Conservation (phyloP, 2,797 vertebrate species). For the Hirundo rustica region DNA sequence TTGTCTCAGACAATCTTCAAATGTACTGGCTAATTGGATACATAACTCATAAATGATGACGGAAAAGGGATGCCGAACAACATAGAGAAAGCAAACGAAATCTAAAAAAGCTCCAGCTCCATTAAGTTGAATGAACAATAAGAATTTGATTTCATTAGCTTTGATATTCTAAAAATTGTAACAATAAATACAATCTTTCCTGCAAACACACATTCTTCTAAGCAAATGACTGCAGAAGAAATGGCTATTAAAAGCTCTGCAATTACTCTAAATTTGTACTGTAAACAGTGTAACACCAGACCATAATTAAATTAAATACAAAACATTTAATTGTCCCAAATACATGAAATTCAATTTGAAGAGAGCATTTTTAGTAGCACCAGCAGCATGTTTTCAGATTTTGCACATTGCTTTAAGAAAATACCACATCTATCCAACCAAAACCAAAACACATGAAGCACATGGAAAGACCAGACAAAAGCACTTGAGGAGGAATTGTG, state of each 20-base stretch:
- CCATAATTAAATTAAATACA: slow-evolving; percentile 12
- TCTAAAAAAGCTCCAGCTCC: neutral
- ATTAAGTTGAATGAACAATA: neutral
- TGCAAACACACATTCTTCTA: neutral
- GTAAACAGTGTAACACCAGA: neutral
- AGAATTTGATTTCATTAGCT: slow-evolving; percentile 1
- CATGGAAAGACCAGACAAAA: neutral
- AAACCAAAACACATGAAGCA: neutral
- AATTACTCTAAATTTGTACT: slow-evolving; percentile 31
- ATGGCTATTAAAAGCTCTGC: neutral
- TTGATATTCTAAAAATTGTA: neutral
- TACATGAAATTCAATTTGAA: neutral
- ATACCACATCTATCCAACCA: neutral
- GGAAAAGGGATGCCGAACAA: neutral
- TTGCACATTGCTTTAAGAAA: neutral
- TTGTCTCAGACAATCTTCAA: slow-evolving; percentile 22
- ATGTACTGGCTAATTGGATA: neutral
- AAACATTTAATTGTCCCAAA: slow-evolving; percentile 12
- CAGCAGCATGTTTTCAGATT: neutral
- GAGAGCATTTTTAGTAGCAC: neutral
- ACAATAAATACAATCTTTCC: neutral
- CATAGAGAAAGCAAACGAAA: neutral
- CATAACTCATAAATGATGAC: neutral
- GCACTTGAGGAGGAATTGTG: neutral
- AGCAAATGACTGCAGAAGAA: neutral